These are phyloP conservation scores for Dorcus hopei DNA, from an alignment of 2,888 invertebrate species.

Conservation along the genomic window DNA sequence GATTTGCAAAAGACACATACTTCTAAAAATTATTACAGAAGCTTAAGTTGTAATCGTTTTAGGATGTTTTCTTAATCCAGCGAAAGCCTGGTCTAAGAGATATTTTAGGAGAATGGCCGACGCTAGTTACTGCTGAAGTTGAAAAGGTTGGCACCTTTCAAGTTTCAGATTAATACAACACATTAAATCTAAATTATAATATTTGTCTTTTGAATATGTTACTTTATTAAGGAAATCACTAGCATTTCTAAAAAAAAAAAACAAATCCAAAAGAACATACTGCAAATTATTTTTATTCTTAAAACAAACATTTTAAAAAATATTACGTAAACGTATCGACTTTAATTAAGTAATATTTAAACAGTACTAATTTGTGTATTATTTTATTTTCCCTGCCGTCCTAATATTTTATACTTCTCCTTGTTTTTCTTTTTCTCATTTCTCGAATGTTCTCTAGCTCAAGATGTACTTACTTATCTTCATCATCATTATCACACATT, in stretches of 20 bases:
- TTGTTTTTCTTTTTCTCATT: neutral
- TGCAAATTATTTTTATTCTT: too few species aligned
- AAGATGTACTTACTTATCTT: too few species aligned
- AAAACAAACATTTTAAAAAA: too few species aligned
- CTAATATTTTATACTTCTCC: neutral
- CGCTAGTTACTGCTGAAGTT: conserved; percentile 63
- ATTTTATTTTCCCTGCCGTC: neutral
- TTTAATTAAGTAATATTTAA: too few species aligned
- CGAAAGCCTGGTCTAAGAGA: conserved; percentile 67
- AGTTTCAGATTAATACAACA: conserved; percentile 7
- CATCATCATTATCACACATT: too few species aligned
- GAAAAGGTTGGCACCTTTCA: conserved; percentile 61
- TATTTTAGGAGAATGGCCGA: conserved; percentile 78
- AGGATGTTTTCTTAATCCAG: conserved; percentile 67
- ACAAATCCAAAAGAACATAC: too few species aligned
- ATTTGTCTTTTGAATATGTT: conserved; percentile 20
- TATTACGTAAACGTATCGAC: too few species aligned
- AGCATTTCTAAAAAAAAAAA: too few species aligned
- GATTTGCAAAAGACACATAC: neutral
- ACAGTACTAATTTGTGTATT: too few species aligned
- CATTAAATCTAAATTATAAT: conserved; percentile 8
- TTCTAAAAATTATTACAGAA: conserved; percentile 21
- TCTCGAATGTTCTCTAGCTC: neutral
- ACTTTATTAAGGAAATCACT: neutral
- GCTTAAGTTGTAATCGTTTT: conserved; percentile 51